A percentile compares a stretch with the other conserved stretches of the same genome.
Evolutionary conservation across 2,888 invertebrate species (phyloP).

Genomic region (Stenchaetothrips biformis): DNA sequence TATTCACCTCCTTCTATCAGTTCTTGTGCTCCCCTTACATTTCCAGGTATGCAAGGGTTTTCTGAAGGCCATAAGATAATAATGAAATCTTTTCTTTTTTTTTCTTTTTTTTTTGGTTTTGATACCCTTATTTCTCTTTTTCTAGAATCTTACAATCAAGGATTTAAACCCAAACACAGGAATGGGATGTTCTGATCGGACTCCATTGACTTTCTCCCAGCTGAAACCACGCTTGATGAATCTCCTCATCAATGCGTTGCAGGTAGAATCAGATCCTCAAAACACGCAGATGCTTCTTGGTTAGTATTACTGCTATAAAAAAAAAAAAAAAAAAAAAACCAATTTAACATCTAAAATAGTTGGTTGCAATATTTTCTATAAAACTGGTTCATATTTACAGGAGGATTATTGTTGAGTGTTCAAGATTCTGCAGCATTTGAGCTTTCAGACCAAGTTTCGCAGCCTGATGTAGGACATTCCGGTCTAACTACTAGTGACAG

Average conservation of each 20-base stretch:
- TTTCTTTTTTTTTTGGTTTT: constrained; percentile 32
- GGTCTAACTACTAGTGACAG: constrained; percentile 48
- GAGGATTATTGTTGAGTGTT: constrained; percentile 70
- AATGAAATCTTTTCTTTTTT: constrained; percentile 29
- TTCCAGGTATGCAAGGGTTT: constrained; percentile 55
- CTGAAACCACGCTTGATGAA: constrained; percentile 72
- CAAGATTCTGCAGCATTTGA: constrained; percentile 75
- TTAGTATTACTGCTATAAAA: constrained; percentile 38
- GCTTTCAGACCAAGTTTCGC: constrained; percentile 59
- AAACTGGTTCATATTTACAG: constrained; percentile 42
- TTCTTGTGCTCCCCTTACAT: constrained; percentile 89
- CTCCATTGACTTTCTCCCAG: constrained; percentile 57
- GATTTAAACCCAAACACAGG: constrained; percentile 40
- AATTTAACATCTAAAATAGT: constrained; percentile 27
- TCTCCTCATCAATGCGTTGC: constrained; percentile 73
- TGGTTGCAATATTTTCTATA: constrained; percentile 4
- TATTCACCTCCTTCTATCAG: constrained; percentile 83
- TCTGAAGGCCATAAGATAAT: neutral
- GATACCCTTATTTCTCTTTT: constrained; percentile 31
- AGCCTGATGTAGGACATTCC: constrained; percentile 46
- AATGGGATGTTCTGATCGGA: constrained; percentile 37
- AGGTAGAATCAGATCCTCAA: constrained; percentile 76
- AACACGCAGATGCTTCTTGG: constrained; percentile 83
- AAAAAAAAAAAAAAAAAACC: too few relatives aligned
- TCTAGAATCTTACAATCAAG: constrained; percentile 45